Percentiles rank a stretch among this genome's conserved stretches.
Conservation (phyloP, 2,113 vertebrate genomes). For the Accipiter cooperii region DNA sequence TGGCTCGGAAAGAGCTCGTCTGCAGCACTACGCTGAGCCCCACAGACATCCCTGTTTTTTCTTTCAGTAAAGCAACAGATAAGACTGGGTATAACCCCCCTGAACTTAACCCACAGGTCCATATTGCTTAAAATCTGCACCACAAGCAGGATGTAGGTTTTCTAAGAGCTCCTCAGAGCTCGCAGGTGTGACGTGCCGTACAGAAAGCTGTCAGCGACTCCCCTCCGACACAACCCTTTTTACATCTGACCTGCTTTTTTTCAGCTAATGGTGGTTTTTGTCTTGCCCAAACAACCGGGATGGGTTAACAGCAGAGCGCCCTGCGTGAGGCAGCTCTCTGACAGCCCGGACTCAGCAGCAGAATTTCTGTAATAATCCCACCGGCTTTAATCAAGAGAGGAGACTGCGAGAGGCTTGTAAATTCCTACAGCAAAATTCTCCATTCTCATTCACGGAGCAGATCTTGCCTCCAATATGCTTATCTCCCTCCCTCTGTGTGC, state of each 20-base stretch:
- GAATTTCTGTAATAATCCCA: conserved; percentile 32
- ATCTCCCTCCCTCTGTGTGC: conserved; percentile 53
- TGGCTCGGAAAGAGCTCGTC: not conserved
- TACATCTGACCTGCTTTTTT: not conserved
- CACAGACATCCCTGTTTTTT: not conserved
- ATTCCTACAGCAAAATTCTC: conserved; percentile 62
- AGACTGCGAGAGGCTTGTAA: conserved; percentile 37
- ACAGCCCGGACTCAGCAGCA: not conserved
- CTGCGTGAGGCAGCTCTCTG: not conserved
- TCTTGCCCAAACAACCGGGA: not conserved
- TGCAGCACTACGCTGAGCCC: not conserved
- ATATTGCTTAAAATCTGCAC: not conserved
- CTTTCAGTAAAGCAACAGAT: not conserved
- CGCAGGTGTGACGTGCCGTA: not conserved
- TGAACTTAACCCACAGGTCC: not conserved
- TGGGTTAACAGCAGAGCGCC: not conserved
- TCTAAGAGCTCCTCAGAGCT: not conserved
- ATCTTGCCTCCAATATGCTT: conserved; percentile 50
- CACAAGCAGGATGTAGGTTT: not conserved
- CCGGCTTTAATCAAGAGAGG: conserved; percentile 45
- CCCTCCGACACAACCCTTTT: not conserved
- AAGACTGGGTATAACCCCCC: not conserved
- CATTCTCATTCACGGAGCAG: conserved; percentile 35
- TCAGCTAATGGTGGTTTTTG: not conserved
- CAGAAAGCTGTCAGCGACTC: not conserved